Conservation (phyloP, 1,140 invertebrate genomes). For the Sycobia sp. region DNA sequence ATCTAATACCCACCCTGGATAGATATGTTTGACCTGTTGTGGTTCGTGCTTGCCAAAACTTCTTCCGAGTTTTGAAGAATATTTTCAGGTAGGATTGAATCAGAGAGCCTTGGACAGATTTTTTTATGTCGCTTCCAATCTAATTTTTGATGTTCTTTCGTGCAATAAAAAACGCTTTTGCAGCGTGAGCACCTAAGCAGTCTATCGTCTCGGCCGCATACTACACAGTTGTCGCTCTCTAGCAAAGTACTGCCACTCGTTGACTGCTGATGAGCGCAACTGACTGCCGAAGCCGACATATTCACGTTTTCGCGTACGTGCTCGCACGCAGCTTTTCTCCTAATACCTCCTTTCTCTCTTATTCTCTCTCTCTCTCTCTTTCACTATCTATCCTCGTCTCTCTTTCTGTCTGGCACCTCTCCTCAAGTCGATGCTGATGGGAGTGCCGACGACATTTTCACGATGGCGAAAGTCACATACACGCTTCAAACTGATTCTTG, state of each 20-base stretch:
- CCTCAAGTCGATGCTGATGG: slow-evolving; percentile 17
- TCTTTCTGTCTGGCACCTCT: slow-evolving; percentile 30
- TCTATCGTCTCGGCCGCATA: slow-evolving; percentile 72
- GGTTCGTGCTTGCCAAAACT: background rate
- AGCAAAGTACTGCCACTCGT: slow-evolving; percentile 13
- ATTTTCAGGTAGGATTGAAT: background rate
- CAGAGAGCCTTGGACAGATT: slow-evolving; percentile 30
- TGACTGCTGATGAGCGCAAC: slow-evolving; percentile 37
- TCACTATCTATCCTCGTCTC: no score
- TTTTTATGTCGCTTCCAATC: slow-evolving; percentile 78
- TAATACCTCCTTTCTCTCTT: no score
- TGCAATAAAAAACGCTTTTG: slow-evolving; percentile 76
- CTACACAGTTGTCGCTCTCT: slow-evolving; percentile 30
- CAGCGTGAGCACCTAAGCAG: slow-evolving; percentile 76
- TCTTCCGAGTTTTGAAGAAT: background rate
- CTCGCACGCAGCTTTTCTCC: slow-evolving; percentile 11
- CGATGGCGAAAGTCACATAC: slow-evolving; percentile 42
- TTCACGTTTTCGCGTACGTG: slow-evolving; percentile 14
- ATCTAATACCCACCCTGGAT: background rate
- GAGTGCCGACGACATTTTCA: slow-evolving; percentile 44
- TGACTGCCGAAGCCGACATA: slow-evolving; percentile 44
- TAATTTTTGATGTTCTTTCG: slow-evolving; percentile 75
- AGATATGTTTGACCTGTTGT: background rate
- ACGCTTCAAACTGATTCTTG: slow-evolving; percentile 1
- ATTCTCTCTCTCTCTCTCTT: no score